A percentile compares a stretch with the other conserved stretches of the same genome.
phyloP scores from a whole-genome alignment of 2,113 vertebrate genomes.

The Cyprinodon brontotheroides region DNA sequence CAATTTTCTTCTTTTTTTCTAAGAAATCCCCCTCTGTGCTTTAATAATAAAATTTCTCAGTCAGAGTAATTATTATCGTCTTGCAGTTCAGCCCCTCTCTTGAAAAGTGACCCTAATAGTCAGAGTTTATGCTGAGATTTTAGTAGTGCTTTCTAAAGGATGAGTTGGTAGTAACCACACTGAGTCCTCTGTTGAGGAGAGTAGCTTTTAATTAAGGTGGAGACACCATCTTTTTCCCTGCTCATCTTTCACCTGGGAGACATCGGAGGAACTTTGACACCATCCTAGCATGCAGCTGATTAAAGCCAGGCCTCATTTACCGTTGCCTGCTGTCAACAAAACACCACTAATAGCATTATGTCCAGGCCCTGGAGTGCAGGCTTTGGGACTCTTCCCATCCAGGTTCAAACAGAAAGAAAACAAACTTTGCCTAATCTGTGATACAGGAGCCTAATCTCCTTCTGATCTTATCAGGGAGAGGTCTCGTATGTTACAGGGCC shows the following conservation, averaged over 20 bases:
- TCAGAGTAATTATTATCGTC: conserved; percentile 77
- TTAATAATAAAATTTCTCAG: conserved; percentile 75
- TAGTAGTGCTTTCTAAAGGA: conserved; percentile 59
- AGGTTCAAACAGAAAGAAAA: conserved; percentile 70
- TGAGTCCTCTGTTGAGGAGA: conserved; percentile 64
- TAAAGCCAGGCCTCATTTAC: conserved; percentile 84
- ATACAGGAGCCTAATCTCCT: conserved; percentile 73
- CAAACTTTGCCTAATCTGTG: conserved; percentile 76
- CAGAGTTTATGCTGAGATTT: conserved; percentile 68
- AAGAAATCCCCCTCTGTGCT: conserved; percentile 64
- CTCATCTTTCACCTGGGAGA: conserved; percentile 88
- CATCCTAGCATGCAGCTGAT: conserved; percentile 83
- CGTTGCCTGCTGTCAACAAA: conserved; percentile 84
- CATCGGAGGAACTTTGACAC: conserved; percentile 82
- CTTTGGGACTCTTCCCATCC: conserved; percentile 77
- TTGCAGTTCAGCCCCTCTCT: conserved; percentile 53
- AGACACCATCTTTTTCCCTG: conserved; percentile 79
- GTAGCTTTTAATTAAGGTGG: conserved; percentile 81
- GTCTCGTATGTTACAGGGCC: conserved; percentile 50
- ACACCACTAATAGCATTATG: conserved; percentile 85
- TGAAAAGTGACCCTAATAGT: conserved; percentile 68
- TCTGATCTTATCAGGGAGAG: conserved; percentile 65
- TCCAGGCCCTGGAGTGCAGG: conserved; percentile 69
- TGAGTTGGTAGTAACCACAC: conserved; percentile 45
- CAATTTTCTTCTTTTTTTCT: background rate